Conservation (phyloP, 2,113 vertebrate genomes). For the Ammospiza caudacuta region DNA sequence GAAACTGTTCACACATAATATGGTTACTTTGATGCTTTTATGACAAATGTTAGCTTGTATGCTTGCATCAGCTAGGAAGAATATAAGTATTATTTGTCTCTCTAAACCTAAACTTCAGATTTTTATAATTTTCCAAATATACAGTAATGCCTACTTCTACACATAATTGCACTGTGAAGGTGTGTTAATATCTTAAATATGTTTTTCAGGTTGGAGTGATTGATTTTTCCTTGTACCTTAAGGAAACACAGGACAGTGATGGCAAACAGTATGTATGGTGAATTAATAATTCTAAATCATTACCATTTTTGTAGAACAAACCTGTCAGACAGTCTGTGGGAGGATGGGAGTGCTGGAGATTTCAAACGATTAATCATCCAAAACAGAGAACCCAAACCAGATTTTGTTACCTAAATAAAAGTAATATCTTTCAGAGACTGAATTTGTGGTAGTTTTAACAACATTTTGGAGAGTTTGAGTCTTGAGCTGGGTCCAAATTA, state of each 20-base stretch:
- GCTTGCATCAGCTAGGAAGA: neutral
- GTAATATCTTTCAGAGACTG: neutral
- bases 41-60: neutral
- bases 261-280: constrained; percentile 86
- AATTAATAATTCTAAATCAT: neutral
- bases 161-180: neutral
- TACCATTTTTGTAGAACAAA: neutral
- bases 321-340: neutral
- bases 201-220: constrained; percentile 91
- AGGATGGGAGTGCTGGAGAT: neutral
- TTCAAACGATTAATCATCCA: neutral
- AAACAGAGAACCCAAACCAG: neutral
- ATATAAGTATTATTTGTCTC: neutral
- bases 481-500: neutral
- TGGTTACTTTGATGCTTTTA: neutral
- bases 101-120: neutral
- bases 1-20: neutral
- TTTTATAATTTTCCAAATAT: neutral
- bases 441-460: neutral
- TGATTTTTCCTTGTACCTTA: constrained; percentile 96
- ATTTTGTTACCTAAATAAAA: neutral
- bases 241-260: constrained; percentile 83
- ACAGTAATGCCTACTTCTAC: neutral
- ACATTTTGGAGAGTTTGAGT: neutral
- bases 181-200: neutral